These are phyloP conservation scores for Mesaphorura yosii DNA, from an alignment of 1,140 invertebrate genomes.

Conservation along the genomic window DNA sequence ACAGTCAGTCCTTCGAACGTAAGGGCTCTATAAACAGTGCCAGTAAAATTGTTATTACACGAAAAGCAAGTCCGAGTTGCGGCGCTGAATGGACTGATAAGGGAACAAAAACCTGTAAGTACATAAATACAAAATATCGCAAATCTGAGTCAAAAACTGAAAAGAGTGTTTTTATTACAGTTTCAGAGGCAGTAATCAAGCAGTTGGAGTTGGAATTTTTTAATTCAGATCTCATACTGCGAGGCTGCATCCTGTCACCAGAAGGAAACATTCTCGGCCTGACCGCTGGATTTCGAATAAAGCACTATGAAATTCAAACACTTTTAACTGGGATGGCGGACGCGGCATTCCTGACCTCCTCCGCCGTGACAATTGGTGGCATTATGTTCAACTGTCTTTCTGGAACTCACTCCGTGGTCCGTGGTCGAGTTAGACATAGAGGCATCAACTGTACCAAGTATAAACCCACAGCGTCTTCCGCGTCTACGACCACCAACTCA, in stretches of 20 bases:
- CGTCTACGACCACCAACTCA: slow-evolving; percentile 1
- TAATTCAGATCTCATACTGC: background rate
- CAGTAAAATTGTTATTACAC: too few species aligned
- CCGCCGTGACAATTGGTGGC: background rate
- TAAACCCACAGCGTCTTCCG: background rate
- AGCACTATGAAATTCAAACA: background rate
- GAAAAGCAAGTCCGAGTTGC: too few species aligned
- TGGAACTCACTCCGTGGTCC: background rate
- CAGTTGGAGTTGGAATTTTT: background rate
- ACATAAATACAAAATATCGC: too few species aligned
- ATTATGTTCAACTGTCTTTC: background rate
- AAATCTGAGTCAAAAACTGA: too few species aligned
- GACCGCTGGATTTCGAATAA: background rate
- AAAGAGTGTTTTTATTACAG: too few species aligned
- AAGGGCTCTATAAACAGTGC: too few species aligned
- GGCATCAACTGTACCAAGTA: slow-evolving; percentile 3
- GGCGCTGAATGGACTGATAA: too few species aligned
- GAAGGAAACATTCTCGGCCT: background rate
- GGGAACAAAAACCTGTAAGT: too few species aligned
- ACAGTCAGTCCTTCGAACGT: too few species aligned
- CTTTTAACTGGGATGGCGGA: background rate
- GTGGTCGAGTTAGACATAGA: background rate
- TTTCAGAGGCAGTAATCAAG: background rate
- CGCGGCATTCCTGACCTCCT: background rate
- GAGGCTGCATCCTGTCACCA: background rate